Conservation (phyloP, 1,140 invertebrate genomes). For the Sinonovacula constricta region DNA sequence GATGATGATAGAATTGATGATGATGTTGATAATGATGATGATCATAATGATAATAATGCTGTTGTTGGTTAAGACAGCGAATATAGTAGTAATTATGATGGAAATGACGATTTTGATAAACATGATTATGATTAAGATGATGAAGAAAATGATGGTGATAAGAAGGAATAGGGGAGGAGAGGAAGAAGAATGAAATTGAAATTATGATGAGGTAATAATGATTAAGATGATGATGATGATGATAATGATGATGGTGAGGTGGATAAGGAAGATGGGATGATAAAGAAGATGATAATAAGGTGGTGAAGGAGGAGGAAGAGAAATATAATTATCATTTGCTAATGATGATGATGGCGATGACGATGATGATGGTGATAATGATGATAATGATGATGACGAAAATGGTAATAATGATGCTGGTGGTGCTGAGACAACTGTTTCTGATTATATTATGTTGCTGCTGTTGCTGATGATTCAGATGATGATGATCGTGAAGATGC, state of each 20-base stretch:
- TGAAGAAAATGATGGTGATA: slow-evolving; percentile 26
- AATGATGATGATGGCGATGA: slow-evolving; percentile 45
- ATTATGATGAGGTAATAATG: slow-evolving; percentile 34
- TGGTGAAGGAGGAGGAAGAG: too few relatives aligned
- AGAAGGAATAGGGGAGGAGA: too few relatives aligned
- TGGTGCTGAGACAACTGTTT: too few relatives aligned
- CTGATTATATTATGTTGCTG: slow-evolving; percentile 4
- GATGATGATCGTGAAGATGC: too few relatives aligned
- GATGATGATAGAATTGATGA: too few relatives aligned
- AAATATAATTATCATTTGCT: too few relatives aligned
- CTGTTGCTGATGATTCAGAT: not conserved
- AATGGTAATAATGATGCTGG: slow-evolving; percentile 2
- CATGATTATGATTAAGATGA: slow-evolving; percentile 37
- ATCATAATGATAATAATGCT: too few relatives aligned
- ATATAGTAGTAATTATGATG: slow-evolving; percentile 6
- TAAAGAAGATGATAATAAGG: too few relatives aligned
- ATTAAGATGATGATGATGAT: not conserved
- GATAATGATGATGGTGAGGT: slow-evolving; percentile 25
- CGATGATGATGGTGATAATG: slow-evolving; percentile 32
- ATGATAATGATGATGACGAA: slow-evolving; percentile 2
- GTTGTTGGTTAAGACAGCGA: slow-evolving; percentile 9
- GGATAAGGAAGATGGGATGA: too few relatives aligned
- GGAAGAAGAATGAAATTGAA: too few relatives aligned
- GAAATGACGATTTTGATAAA: slow-evolving; percentile 33
- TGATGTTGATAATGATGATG: too few relatives aligned